A percentile compares a stretch with the other conserved stretches of the same genome.
These are phyloP conservation scores for Chelonus formosanus DNA, from an alignment of 2,888 invertebrate species.

Conservation along the genomic window DNA sequence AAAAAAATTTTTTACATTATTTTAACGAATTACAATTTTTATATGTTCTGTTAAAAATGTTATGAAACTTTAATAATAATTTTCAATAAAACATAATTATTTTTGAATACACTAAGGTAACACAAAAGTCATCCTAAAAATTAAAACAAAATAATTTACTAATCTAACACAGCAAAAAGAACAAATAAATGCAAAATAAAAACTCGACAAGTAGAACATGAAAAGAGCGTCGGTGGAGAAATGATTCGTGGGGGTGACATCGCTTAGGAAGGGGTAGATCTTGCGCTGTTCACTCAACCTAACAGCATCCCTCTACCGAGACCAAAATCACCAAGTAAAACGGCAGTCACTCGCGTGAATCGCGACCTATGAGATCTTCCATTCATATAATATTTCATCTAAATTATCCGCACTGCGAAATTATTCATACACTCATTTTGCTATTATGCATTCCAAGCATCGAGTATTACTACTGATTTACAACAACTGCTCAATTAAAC, in stretches of 20 bases:
- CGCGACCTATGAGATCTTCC: constrained; percentile 53
- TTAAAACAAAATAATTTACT: background rate
- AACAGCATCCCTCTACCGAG: constrained; percentile 58
- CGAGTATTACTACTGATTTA: too few relatives aligned
- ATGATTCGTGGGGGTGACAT: constrained; percentile 38
- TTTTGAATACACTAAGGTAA: too few relatives aligned
- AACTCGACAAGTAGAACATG: background rate
- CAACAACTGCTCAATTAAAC: too few relatives aligned
- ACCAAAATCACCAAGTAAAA: constrained; percentile 47
- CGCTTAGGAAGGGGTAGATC: constrained; percentile 56
- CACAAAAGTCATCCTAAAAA: background rate
- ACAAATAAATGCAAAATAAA: background rate
- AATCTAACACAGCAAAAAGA: background rate
- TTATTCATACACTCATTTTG: background rate
- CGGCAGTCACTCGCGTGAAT: constrained; percentile 62
- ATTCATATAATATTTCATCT: background rate
- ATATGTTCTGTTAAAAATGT: too few relatives aligned
- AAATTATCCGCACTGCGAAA: background rate
- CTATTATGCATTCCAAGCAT: too few relatives aligned
- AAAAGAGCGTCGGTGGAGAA: constrained; percentile 30
- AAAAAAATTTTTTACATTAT: too few relatives aligned
- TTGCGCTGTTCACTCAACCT: constrained; percentile 61
- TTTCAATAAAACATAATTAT: too few relatives aligned
- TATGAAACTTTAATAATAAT: too few relatives aligned
- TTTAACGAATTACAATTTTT: too few relatives aligned